phyloP scores from a whole-genome alignment of 2,888 invertebrate genomes.

The Catocala sponsa region DNA sequence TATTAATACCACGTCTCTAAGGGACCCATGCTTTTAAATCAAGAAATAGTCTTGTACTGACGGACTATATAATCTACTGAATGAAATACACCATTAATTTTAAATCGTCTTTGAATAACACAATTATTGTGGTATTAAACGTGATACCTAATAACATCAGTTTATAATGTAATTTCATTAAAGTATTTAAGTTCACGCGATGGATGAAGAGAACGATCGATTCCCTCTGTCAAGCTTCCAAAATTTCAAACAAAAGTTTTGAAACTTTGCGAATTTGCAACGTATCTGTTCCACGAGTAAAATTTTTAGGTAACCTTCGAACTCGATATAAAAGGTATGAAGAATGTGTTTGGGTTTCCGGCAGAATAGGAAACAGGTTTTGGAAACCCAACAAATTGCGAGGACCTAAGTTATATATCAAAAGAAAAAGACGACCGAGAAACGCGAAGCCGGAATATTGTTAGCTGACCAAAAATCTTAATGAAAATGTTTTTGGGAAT shows the following conservation, averaged over 20 bases:
- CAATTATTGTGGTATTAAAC: background rate
- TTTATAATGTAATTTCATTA: constrained; percentile 41
- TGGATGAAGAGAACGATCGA: constrained; percentile 29
- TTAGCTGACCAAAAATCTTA: no score
- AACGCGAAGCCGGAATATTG: background rate
- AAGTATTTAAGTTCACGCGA: constrained; percentile 17
- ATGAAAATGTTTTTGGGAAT: no score
- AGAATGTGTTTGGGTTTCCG: constrained; percentile 45
- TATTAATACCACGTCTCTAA: no score
- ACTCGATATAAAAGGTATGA: constrained; percentile 53
- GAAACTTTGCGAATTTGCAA: constrained; percentile 52
- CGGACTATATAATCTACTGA: no score
- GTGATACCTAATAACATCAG: constrained; percentile 16
- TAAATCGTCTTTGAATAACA: background rate
- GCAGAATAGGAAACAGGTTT: constrained; percentile 29
- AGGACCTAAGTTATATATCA: constrained; percentile 11
- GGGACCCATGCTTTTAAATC: no score
- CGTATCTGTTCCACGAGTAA: constrained; percentile 42
- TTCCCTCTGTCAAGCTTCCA: constrained; percentile 28
- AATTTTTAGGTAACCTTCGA: constrained; percentile 57
- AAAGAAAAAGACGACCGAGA: constrained; percentile 5
- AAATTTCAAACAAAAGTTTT: constrained; percentile 34
- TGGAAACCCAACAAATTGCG: constrained; percentile 4
- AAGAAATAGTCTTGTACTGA: no score
- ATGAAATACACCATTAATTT: no score